Evolutionary conservation across 2,113 vertebrate genomes (phyloP).

Genomic region (Nothoprocta perdicaria): DNA sequence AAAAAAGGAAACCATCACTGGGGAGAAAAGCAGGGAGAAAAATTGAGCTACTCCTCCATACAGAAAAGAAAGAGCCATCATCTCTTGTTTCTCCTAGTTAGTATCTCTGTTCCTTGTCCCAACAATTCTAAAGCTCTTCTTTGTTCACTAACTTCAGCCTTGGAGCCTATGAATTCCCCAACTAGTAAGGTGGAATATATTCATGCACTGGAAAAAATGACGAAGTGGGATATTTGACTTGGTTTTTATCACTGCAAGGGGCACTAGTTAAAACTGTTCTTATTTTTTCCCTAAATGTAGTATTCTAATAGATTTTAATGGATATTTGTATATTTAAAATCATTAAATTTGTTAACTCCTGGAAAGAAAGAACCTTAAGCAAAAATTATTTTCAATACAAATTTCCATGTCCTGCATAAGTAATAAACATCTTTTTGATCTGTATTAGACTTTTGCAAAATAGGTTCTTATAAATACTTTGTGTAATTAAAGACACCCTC

Average conservation of each 20-base stretch:
- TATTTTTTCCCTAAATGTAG: not conserved
- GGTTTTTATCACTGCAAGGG: not conserved
- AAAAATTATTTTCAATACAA: not conserved
- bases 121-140: not conserved
- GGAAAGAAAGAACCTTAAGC: not conserved
- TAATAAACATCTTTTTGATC: not conserved
- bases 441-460: not conserved
- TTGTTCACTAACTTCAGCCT: not conserved
- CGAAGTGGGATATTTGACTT: not conserved
- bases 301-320: not conserved
- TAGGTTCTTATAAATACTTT: not conserved
- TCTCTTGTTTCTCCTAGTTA: not conserved
- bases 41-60: not conserved
- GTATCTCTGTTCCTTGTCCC: not conserved
- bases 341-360: not conserved
- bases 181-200: not conserved
- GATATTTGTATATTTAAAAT: not conserved
- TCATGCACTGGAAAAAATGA: not conserved
- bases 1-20: not conserved
- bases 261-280: not conserved
- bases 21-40: not conserved
- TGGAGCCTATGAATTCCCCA: not conserved
- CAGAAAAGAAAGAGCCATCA: not conserved
- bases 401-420: not conserved
- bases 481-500: accelerated